Evolutionary conservation across 64 coral and sea anemone species (phyloP), one percentile per base, ranked within the genome.

Genomic region (Cladopsammia gracilis): DNA sequence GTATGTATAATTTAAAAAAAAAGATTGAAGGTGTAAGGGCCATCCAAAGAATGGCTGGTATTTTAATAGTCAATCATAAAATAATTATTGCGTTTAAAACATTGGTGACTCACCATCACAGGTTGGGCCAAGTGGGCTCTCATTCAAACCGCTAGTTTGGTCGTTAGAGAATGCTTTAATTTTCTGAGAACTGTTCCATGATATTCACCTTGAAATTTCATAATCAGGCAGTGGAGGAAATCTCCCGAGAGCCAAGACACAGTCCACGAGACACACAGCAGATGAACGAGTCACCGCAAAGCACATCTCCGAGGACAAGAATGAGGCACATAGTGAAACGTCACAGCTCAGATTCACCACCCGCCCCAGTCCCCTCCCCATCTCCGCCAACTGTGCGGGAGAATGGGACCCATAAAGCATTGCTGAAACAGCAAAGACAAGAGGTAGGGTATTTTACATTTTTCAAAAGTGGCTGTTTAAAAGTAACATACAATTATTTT

Each of bases 381-480:
- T 93, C 91, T 47, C 91, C 91, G 14, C 91, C 91, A 5, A 85
- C 90, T 65, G 78, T 71, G 54, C 74, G 70, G 44, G 73, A 93
- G 82, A 93, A 48, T 87, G 82, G 87, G 47, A 19, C 61, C 25
- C 61, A 86, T 22, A 73, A 87, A 77, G 64, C 81, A 24, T 77
- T 78, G 10, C 56, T 42, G 10, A 86, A 75, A 86, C 70, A 93
- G 75, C 70, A 77, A 78, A 86, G 83, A 62, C 56, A 16, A 67
- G 74, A 86, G 91, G 91, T 93, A 78, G 70, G 6, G 5, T 56
- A 34, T 34, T 34, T 1, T 34, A 34, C 0, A 34, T 34, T 34
- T 34, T n/a, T n/a, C n/a, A n/a, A n/a, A 34, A 34, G 34, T 34
- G 34, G 2, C 34, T 34, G 34, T 34, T 34, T 34, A 34, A 34